A percentile compares a stretch with the other conserved stretches of the same genome.
Conservation (phyloP, 1,140 invertebrate species). For the Drosophila ironensis region DNA sequence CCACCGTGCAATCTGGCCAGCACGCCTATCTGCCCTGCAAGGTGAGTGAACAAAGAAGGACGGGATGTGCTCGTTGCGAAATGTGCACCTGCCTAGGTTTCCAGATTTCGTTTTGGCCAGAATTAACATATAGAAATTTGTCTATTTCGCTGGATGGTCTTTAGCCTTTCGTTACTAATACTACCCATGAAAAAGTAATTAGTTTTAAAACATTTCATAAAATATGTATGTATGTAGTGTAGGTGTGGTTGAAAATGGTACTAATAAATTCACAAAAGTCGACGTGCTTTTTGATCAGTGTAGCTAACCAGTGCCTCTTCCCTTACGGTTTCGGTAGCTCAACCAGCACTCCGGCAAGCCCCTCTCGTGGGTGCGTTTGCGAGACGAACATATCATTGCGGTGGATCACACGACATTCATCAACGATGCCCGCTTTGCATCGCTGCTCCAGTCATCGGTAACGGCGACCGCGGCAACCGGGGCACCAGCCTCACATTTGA, state of each 20-base stretch:
- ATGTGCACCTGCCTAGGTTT: no score
- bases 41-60: slow-evolving; percentile 84
- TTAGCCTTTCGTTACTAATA: no score
- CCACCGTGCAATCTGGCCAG: slow-evolving; percentile 91
- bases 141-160: no score
- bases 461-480: slow-evolving; percentile 7
- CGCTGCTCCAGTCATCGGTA: slow-evolving; percentile 85
- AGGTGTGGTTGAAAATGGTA: no score
- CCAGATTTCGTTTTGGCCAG: not conserved
- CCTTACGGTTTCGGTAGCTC: slow-evolving; percentile 29
- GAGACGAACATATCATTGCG: slow-evolving; percentile 94
- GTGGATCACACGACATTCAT: slow-evolving; percentile 93
- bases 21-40: slow-evolving; percentile 93
- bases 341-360: slow-evolving; percentile 87
- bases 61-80: no score
- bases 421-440: slow-evolving; percentile 92
- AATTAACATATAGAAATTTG: no score
- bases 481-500: not conserved
- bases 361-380: slow-evolving; percentile 93
- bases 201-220: no score
- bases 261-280: no score
- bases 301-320: not conserved
- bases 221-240: no score
- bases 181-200: no score
- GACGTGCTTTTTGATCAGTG: not conserved